phyloP scores from a whole-genome alignment of 2,797 vertebrate species.

The Chiloscyllium punctatum region DNA sequence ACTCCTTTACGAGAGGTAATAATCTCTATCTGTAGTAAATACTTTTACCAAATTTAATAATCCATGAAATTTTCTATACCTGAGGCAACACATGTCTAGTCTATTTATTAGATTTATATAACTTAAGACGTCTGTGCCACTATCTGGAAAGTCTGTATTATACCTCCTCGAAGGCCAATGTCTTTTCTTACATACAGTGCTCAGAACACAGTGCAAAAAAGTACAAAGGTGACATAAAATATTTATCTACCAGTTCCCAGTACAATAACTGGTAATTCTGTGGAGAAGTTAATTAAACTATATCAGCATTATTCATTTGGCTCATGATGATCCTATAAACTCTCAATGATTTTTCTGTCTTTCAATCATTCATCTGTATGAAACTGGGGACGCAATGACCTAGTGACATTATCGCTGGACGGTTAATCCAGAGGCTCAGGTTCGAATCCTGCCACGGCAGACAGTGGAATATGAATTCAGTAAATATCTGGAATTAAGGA shows the following conservation, averaged over 20 bases:
- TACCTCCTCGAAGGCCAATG: neutral
- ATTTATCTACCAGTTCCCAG: neutral
- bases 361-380: neutral
- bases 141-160: neutral
- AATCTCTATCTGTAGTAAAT: no score
- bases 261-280: neutral
- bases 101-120: neutral
- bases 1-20: neutral
- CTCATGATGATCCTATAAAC: neutral
- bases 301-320: neutral
- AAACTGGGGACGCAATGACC: no score
- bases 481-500: no score
- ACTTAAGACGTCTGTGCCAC: neutral
- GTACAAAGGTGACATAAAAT: neutral
- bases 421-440: no score
- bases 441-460: no score
- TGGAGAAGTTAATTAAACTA: neutral
- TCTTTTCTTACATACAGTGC: neutral
- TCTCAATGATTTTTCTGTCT: neutral
- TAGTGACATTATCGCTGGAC: no score
- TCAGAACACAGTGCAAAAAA: neutral
- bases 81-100: no score
- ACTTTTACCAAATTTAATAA: no score
- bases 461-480: no score
- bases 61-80: no score